These are phyloP conservation scores for Scaptomyza tumidula DNA, from an alignment of 2,888 invertebrate species.

Conservation along the genomic window DNA sequence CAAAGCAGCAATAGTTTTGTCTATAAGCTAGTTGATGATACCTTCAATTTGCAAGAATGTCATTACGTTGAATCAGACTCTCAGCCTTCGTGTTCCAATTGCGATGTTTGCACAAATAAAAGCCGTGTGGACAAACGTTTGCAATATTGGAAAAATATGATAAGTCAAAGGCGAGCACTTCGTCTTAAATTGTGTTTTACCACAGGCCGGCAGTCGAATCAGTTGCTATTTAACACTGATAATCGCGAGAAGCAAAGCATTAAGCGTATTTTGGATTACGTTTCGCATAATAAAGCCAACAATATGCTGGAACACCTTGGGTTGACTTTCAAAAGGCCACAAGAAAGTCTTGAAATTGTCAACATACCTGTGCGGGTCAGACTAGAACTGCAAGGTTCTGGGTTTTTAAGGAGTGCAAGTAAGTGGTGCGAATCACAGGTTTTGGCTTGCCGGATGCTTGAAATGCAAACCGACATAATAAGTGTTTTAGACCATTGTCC, in stretches of 20 bases:
- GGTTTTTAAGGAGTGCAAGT: background rate
- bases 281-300: background rate
- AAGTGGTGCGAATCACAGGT: slow-evolving; percentile 56
- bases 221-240: slow-evolving; percentile 60
- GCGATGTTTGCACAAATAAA: background rate
- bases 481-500: slow-evolving; percentile 57
- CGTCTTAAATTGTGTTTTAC: slow-evolving; percentile 33
- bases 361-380: slow-evolving; percentile 42
- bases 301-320: background rate
- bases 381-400: slow-evolving; percentile 39
- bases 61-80: slow-evolving; percentile 12
- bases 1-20: slow-evolving; percentile 1
- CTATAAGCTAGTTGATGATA: slow-evolving; percentile 34
- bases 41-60: slow-evolving; percentile 19
- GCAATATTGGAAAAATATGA: slow-evolving; percentile 74
- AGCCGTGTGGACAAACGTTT: slow-evolving; percentile 69
- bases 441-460: slow-evolving; percentile 38
- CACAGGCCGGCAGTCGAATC: slow-evolving; percentile 38
- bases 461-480: slow-evolving; percentile 40
- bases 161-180: slow-evolving; percentile 55
- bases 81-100: background rate
- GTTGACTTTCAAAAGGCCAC: background rate
- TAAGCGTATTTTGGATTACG: slow-evolving; percentile 55
- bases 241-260: slow-evolving; percentile 56
- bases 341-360: slow-evolving; percentile 47